Evolutionary conservation across 1,140 invertebrate genomes (phyloP), one percentile per base, ranked within the genome.

Genomic region (Prorops nasuta): DNA sequence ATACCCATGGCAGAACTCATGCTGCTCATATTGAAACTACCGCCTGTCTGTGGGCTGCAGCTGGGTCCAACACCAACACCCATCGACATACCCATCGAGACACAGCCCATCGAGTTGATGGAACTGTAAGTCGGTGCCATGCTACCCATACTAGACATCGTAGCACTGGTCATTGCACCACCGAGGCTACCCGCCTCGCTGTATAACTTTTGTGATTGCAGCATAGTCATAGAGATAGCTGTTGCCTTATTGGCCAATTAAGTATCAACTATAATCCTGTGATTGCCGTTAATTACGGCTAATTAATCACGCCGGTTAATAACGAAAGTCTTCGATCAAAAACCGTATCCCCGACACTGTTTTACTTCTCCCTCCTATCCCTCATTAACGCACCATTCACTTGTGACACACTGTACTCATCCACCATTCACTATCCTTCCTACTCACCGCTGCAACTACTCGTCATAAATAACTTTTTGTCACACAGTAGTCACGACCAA

Each of bases 51-150:
- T 3, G 85, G 84, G 8, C 83, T 85, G 51, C 84, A 85, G 31
- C 81, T 82, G 15, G 83, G 82, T 70, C 86, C 86, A 42, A 83
- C 81, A 21, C 81, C 79, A 64, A 86, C 86, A 12, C 70, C 72
- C 73, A 80, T 81, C 51, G 81, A 80, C 74, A 80, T 81, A 12
- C 84, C 83, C 81, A 89, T 86, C 9, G 80, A 70, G 17, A 83
- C 78, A 73, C 86, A 87, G 50, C 84, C 82, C 86, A 90, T 89
- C 36, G 86, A 83, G 74, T 90, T 90, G 76, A 92, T 91, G 37
- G 82, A 80, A 50, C 68, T 73, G 76, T 90, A 90, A 14, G 85
- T 84, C 16, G 87, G 84, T 58, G 87, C 83, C 78, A 89, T 80
- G 40, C 81, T 80, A 49, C 83, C 80, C 80, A 86, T 83, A 61